Evolutionary conservation across 2,797 vertebrate genomes (phyloP).

Genomic region (Tarsius wallacei): DNA sequence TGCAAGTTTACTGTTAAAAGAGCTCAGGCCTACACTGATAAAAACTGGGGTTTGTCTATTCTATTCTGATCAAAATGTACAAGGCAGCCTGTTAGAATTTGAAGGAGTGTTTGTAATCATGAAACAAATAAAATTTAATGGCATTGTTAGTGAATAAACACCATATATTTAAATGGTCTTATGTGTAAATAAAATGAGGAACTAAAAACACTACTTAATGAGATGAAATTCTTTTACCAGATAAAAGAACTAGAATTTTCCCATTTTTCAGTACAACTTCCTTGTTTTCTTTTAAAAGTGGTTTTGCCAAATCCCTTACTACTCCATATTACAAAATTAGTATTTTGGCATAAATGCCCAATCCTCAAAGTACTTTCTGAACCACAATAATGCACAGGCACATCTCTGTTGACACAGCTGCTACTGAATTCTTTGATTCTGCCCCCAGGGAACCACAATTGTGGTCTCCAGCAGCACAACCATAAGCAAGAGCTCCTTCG

Average conservation of each 20-base stretch:
- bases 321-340: constrained; percentile 39
- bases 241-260: constrained; percentile 48
- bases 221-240: constrained; percentile 43
- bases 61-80: not conserved
- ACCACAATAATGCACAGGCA: not conserved
- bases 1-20: not conserved
- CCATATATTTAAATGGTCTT: not conserved
- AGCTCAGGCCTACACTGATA: not conserved
- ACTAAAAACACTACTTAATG: constrained; percentile 43
- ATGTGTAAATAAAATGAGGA: constrained; percentile 41
- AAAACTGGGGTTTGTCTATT: not conserved
- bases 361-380: constrained; percentile 1
- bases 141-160: constrained; percentile 22
- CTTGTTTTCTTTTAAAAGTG: constrained; percentile 63
- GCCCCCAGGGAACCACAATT: not conserved
- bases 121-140: constrained; percentile 49
- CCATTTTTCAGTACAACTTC: constrained; percentile 55
- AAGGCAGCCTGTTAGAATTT: not conserved
- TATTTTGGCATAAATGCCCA: constrained; percentile 17
- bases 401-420: constrained; percentile 51
- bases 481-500: not conserved
- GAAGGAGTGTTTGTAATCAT: constrained; percentile 10
- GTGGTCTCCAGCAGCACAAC: not conserved
- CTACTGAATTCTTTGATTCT: not conserved
- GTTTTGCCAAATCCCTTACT: constrained; percentile 64